phyloP scores from a whole-genome alignment of 2,888 invertebrate genomes.

The Leptopterna dolabrata region DNA sequence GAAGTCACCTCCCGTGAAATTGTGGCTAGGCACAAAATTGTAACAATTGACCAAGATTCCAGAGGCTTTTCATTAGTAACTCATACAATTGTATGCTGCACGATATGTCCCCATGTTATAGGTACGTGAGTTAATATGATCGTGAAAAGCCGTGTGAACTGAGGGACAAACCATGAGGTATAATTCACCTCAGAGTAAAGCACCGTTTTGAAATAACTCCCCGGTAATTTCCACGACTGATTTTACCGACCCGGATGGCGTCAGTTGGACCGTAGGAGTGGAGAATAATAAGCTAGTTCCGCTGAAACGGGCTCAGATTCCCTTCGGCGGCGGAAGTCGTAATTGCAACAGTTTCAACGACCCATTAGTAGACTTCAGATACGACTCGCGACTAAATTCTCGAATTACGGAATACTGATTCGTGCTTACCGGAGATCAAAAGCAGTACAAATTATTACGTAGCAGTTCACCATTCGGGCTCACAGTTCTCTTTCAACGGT shows the following conservation, averaged over 20 bases:
- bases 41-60: too few relatives aligned
- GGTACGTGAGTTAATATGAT: too few relatives aligned
- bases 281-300: conserved; percentile 7
- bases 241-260: background rate
- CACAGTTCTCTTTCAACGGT: too few relatives aligned
- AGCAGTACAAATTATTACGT: background rate
- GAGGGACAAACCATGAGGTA: background rate
- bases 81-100: too few relatives aligned
- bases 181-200: background rate
- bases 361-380: background rate
- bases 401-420: background rate
- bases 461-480: background rate
- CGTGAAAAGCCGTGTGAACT: background rate
- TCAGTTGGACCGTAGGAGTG: background rate
- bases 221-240: conserved; percentile 3
- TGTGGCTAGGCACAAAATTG: too few relatives aligned
- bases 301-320: conserved; percentile 7
- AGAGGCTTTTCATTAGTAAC: too few relatives aligned
- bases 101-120: too few relatives aligned
- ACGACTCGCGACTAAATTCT: background rate
- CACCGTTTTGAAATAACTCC: conserved; percentile 3
- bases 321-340: background rate
- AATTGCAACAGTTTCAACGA: conserved; percentile 1
- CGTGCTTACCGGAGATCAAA: background rate
- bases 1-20: too few relatives aligned